Evolutionary conservation across 2,113 vertebrate genomes (phyloP).

Genomic region (Barbus barbus): DNA sequence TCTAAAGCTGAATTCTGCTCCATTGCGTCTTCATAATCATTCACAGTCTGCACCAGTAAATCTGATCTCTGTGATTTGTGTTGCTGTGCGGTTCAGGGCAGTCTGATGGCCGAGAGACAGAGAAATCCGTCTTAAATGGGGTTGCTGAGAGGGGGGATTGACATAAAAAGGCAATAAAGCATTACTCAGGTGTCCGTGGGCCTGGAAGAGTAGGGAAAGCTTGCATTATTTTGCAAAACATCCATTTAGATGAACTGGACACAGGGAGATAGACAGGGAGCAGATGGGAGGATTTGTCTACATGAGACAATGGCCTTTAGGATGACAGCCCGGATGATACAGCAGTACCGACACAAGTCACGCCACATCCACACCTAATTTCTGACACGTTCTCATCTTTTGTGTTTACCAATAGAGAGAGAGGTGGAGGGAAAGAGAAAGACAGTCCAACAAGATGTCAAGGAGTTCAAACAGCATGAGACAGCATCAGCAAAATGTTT

Average conservation of each 20-base stretch:
- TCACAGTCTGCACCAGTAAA: constrained; percentile 48
- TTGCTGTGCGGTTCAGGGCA: constrained; percentile 7
- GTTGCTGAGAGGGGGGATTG: constrained; percentile 32
- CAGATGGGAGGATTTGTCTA: constrained; percentile 37
- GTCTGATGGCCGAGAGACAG: constrained; percentile 34
- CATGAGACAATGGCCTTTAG: constrained; percentile 36
- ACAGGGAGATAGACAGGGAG: constrained; percentile 18
- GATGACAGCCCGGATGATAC: constrained; percentile 17
- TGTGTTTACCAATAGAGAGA: neutral
- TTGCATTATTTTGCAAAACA: constrained; percentile 51
- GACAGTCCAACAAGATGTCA: neutral
- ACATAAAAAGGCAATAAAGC: constrained; percentile 56
- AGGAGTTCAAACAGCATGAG: neutral
- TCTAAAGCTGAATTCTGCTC: constrained; percentile 21
- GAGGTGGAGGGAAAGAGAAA: constrained; percentile 1
- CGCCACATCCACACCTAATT: neutral
- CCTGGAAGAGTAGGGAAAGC: constrained; percentile 34
- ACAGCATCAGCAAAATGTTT: neutral
- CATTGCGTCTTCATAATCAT: constrained; percentile 33
- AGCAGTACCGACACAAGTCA: neutral
- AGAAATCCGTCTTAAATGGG: constrained; percentile 52
- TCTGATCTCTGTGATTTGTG: constrained; percentile 42
- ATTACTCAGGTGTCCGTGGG: constrained; percentile 48
- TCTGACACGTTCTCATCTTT: neutral
- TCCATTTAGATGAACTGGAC: constrained; percentile 39